Evolutionary conservation across 2,797 vertebrate genomes (phyloP).

Genomic region (Pteronotus mesoamericanus): DNA sequence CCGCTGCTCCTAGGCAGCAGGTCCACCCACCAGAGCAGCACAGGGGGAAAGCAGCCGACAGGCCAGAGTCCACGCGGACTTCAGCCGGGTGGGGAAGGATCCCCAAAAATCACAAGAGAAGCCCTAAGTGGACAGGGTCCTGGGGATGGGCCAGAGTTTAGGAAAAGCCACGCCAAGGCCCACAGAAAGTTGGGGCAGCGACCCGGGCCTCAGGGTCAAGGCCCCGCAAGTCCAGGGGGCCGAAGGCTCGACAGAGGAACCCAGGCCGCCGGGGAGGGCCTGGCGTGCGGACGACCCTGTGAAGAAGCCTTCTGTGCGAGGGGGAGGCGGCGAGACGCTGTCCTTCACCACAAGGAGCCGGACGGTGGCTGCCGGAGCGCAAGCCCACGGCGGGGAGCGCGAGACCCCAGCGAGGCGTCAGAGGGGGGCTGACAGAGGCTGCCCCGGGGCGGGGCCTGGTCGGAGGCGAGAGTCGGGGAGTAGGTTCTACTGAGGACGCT

Average conservation of each 20-base stretch:
- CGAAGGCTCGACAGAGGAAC: neutral
- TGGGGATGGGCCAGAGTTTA: no score
- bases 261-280: no score
- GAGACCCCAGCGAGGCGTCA: accelerated
- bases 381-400: neutral
- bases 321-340: no score
- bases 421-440: neutral
- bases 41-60: neutral
- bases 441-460: neutral
- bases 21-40: neutral
- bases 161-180: neutral
- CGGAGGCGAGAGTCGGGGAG: neutral
- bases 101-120: neutral
- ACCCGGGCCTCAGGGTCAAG: accelerated
- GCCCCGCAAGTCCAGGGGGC: neutral
- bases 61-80: no score
- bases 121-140: neutral
- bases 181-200: neutral
- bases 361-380: neutral
- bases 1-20: neutral
- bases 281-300: neutral
- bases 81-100: no score
- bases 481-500: neutral
- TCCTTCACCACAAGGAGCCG: neutral
- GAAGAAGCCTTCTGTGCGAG: neutral